Percentiles rank a stretch among this genome's conserved stretches.
Conservation (phyloP, 2,888 invertebrate genomes). For the Hoplodrina ambigua region DNA sequence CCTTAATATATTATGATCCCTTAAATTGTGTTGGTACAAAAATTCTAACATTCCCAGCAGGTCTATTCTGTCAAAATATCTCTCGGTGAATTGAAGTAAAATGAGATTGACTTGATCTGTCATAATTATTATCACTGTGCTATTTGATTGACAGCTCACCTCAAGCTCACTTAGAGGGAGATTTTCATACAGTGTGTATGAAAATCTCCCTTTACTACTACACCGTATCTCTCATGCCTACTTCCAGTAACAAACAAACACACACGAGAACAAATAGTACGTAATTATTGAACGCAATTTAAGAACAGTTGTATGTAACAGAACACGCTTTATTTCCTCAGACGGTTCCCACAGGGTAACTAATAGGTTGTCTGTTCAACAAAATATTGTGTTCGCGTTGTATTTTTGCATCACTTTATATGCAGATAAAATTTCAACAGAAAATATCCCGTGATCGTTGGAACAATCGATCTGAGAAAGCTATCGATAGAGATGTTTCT, state of each 20-base stretch:
- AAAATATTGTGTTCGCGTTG: slow-evolving; percentile 84
- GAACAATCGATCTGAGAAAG: slow-evolving; percentile 28
- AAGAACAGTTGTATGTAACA: slow-evolving; percentile 85
- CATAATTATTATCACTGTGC: no score
- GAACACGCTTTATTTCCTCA: slow-evolving; percentile 87
- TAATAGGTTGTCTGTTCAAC: slow-evolving; percentile 87
- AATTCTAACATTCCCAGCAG: no score
- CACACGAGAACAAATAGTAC: slow-evolving; percentile 72
- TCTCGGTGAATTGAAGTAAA: no score
- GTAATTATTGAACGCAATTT: slow-evolving; percentile 71
- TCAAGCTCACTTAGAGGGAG: no score
- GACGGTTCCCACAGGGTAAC: slow-evolving; percentile 88
- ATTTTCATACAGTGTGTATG: no score
- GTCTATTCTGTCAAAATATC: no score
- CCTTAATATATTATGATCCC: no score
- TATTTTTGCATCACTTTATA: slow-evolving; percentile 82
- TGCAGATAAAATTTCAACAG: slow-evolving; percentile 65
- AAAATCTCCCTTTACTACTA: no score
- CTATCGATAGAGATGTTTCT: slow-evolving; percentile 57
- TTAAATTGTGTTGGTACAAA: no score
- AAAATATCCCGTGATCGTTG: slow-evolving; percentile 38
- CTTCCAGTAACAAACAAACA: slow-evolving; percentile 15
- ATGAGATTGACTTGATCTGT: no score
- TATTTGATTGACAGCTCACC: no score
- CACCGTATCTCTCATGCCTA: no score